phyloP scores from a whole-genome alignment of 2,113 vertebrate genomes.

The Neotoma lepida region DNA sequence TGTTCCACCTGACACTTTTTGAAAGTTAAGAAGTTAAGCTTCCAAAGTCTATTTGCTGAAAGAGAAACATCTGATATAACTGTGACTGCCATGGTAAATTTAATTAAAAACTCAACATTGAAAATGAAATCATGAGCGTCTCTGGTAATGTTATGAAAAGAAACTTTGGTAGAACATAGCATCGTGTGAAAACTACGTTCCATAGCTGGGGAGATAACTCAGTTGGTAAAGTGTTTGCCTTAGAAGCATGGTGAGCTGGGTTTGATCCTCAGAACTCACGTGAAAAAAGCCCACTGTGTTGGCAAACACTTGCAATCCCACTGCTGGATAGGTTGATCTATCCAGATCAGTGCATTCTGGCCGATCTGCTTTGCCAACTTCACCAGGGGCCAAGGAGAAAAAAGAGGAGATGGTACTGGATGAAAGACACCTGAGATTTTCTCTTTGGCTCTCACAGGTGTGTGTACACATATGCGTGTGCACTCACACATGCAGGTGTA shows the following conservation, averaged over 20 bases:
- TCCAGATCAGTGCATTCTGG: neutral
- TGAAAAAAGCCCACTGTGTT: neutral
- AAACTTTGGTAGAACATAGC: neutral
- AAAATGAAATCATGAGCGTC: slow-evolving; percentile 47
- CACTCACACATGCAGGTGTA: no score
- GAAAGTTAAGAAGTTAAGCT: slow-evolving; percentile 38
- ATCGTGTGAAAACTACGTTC: neutral
- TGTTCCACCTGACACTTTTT: neutral
- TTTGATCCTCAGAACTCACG: neutral
- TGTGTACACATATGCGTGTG: neutral
- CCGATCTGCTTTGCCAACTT: neutral
- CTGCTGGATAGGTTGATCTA: neutral
- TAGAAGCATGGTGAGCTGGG: neutral
- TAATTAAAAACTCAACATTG: slow-evolving; percentile 35
- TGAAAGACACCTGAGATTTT: neutral
- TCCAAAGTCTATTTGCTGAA: slow-evolving; percentile 31
- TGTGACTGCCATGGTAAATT: slow-evolving; percentile 9
- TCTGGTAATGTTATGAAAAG: neutral
- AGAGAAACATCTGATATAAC: neutral
- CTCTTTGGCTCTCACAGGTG: neutral
- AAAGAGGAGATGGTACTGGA: neutral
- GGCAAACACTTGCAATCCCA: no score
- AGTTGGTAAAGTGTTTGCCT: neutral
- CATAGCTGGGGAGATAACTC: neutral
- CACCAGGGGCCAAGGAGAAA: neutral